Base-by-base conservation (phyloP, 2,888 invertebrate genomes). In the Ligdia adustata region DNA sequence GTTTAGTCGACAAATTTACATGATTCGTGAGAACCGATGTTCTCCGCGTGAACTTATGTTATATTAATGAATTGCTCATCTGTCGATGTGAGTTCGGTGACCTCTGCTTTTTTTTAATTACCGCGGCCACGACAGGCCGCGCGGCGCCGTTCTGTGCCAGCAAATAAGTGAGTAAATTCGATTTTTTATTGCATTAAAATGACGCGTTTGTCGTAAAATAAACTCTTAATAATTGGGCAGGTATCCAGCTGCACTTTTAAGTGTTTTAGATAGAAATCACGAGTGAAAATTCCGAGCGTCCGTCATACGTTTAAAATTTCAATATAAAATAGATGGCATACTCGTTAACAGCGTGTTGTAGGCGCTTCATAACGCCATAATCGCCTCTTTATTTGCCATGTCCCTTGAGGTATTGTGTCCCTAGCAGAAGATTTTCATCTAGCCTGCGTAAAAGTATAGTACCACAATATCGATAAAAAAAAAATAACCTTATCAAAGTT, bases 1-100 rank as follows among this genome's bases (percentile, higher is more conserved):
- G 85, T 86, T 85, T 79, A 81, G 86, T 88, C 86, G 83, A 88
- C 88, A 85, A 87, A 90, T 90, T 89, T 88, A 88, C 87, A 88
- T 89, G 86, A 85, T 83, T 85, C 88, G 89, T 90, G 90, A 88
- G 90, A 90, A 89, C 84, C 84, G 67, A 76, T 75, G 75, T 71
- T 76, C 82, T 74, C 79, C 77, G 85, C 83, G 86, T 86, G 82
- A 86, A 87, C 88, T 87, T 81, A 89, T 90, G 89, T 88, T 85
- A 83, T 85, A 87, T 89, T 88, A 89, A 89, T 89, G 87, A 89
- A 87, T 88, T 86, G 83, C 80, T 84, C 84, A 82, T 78, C 75
- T 77, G 67, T 62, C 62, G 61, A 55, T 42, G 39, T 27, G 54
- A 64, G 81, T 82, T 87, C 81, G 71, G 61, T 63, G 84, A 87